Conservation (phyloP, 1,140 invertebrate genomes). For the Matsumurasca onukii region DNA sequence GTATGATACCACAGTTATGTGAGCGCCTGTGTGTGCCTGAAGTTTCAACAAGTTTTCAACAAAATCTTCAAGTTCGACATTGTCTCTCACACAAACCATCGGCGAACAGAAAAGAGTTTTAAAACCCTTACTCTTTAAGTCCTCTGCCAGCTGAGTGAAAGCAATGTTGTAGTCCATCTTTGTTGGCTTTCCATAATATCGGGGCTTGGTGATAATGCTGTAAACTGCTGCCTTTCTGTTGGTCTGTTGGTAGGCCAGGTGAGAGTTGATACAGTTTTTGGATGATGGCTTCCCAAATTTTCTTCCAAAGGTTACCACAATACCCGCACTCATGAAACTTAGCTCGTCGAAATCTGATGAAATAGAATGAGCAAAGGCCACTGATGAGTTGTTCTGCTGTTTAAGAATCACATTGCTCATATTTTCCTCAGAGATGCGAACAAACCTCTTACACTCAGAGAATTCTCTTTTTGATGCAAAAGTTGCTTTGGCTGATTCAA, state of each 20-base stretch:
- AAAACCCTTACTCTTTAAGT: neutral
- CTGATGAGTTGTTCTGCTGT: neutral
- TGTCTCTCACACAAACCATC: neutral
- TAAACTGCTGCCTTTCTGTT: neutral
- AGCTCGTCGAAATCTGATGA: neutral
- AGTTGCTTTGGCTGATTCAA: neutral
- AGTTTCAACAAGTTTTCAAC: neutral
- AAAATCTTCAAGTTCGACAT: neutral
- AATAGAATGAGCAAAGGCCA: slow-evolving; percentile 4
- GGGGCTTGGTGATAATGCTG: neutral
- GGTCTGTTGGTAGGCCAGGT: neutral
- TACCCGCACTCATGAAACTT: neutral
- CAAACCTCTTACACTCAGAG: neutral
- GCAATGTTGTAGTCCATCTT: neutral
- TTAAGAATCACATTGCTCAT: neutral
- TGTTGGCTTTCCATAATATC: neutral
- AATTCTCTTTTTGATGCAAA: neutral
- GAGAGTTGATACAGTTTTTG: neutral
- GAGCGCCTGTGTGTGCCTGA: neutral
- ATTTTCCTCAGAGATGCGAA: neutral
- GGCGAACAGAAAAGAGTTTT: neutral
- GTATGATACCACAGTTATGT: neutral
- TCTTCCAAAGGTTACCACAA: neutral
- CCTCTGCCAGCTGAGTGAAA: neutral
- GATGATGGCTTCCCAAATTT: neutral